phyloP scores from a whole-genome alignment of 2,888 invertebrate genomes.

The Tenthredo notha region DNA sequence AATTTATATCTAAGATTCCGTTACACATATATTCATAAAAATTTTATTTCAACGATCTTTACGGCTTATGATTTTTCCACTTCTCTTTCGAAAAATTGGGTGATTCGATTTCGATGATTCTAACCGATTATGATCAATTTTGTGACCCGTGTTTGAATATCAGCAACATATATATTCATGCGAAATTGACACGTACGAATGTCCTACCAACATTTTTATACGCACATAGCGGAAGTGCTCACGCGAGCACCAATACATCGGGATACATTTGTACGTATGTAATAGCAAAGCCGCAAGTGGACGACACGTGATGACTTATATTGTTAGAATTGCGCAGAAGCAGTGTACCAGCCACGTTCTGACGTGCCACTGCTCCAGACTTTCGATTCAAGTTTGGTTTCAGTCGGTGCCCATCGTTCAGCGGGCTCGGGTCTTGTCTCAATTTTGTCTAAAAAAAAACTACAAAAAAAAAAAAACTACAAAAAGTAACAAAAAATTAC shows the following conservation, averaged over 20 bases:
- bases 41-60: neutral
- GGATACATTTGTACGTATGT: neutral
- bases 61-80: neutral
- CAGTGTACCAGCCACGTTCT: conserved; percentile 46
- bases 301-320: conserved; percentile 44
- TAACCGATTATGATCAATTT: neutral
- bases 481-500: neutral
- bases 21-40: neutral
- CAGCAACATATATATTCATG: neutral
- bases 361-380: conserved; percentile 39
- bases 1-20: neutral
- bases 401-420: conserved; percentile 70
- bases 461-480: neutral
- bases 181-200: neutral
- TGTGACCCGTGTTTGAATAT: neutral
- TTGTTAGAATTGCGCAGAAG: conserved; percentile 49
- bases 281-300: neutral
- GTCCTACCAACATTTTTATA: neutral
- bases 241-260: neutral
- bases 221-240: neutral
- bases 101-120: too few relatives aligned
- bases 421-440: conserved; percentile 59
- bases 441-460: neutral
- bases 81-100: too few relatives aligned
- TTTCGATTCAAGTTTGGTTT: conserved; percentile 65